These are phyloP conservation scores for Pseudochirops cupreus DNA, from an alignment of 2,797 vertebrate species.

Conservation along the genomic window DNA sequence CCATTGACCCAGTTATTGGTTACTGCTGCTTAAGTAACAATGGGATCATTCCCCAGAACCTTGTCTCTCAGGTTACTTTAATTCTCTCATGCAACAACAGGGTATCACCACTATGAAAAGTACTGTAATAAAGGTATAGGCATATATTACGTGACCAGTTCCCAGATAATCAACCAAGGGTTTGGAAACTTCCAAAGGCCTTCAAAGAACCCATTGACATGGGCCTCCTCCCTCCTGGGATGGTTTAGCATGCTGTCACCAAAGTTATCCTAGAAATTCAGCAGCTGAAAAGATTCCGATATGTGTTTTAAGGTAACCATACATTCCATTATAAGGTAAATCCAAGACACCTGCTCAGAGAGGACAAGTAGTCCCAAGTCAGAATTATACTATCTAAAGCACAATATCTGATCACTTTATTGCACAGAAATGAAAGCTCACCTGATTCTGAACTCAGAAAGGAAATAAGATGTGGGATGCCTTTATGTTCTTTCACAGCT, in stretches of 20 bases:
- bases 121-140: background rate
- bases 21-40: background rate
- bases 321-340: constrained; percentile 37
- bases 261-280: background rate
- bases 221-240: background rate
- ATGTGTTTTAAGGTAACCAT: constrained; percentile 17
- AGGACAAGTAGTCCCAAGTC: constrained; percentile 9
- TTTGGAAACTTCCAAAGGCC: constrained; percentile 14
- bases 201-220: background rate
- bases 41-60: background rate
- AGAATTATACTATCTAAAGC: constrained; percentile 20
- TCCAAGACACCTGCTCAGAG: background rate
- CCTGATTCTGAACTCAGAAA: constrained; percentile 85
- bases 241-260: background rate
- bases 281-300: background rate
- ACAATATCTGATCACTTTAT: constrained; percentile 5
- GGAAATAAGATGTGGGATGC: constrained; percentile 83
- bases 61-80: background rate
- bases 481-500: constrained; percentile 79
- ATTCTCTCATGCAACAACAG: background rate
- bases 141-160: background rate
- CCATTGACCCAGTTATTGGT: background rate
- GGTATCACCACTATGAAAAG: background rate
- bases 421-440: constrained; percentile 66
- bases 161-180: background rate